Percentiles rank a stretch among this genome's conserved stretches.
These are phyloP conservation scores for Melanargia galathea DNA, from an alignment of 2,888 invertebrate species.

Conservation along the genomic window DNA sequence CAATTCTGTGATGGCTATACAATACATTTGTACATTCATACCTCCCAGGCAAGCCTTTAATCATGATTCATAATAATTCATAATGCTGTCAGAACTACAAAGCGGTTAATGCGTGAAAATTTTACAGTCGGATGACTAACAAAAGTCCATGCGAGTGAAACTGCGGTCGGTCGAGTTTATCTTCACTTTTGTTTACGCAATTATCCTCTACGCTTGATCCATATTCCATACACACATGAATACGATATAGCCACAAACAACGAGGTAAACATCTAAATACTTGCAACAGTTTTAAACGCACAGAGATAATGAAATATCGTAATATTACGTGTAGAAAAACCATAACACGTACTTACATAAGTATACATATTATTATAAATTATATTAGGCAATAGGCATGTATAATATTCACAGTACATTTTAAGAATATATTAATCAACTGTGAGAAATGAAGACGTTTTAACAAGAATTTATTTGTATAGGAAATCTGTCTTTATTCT, in stretches of 20 bases:
- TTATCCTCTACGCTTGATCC: constrained; percentile 16
- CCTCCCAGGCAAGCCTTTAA: constrained; percentile 3
- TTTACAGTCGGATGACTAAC: constrained; percentile 29
- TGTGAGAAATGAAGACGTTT: no score
- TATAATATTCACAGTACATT: no score
- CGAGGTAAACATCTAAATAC: background rate
- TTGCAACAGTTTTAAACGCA: background rate
- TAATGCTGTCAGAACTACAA: constrained; percentile 7
- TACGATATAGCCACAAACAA: background rate
- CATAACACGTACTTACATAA: no score
- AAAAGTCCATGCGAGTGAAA: constrained; percentile 32
- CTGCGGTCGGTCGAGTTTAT: constrained; percentile 27
- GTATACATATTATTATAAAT: no score
- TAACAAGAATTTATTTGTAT: no score
- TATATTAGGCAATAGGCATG: no score
- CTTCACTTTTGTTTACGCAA: constrained; percentile 37
- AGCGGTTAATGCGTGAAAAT: constrained; percentile 23
- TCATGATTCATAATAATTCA: background rate
- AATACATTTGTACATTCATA: background rate
- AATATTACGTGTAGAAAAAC: background rate
- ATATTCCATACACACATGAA: background rate
- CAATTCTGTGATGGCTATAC: background rate
- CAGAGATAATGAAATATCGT: background rate
- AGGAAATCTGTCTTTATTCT: no score
- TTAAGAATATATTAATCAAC: no score